These are phyloP conservation scores for Pionites leucogaster DNA, from an alignment of 2,113 vertebrate genomes.

Conservation along the genomic window DNA sequence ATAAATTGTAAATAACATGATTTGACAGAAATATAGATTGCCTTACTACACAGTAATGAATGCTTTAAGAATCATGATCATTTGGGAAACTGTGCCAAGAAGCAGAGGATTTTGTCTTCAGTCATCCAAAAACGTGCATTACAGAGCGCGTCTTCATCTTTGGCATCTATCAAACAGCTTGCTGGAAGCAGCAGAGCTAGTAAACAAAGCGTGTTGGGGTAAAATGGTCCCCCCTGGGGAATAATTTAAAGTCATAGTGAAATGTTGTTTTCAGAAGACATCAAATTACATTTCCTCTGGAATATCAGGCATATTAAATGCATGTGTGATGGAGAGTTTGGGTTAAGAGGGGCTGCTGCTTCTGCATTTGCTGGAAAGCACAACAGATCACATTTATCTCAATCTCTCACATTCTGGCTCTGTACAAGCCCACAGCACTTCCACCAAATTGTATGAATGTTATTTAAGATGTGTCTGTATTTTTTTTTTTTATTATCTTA, in stretches of 20 bases:
- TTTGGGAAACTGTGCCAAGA: constrained; percentile 28
- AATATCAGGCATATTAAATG: neutral
- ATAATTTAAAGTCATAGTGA: constrained; percentile 39
- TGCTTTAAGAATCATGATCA: constrained; percentile 35
- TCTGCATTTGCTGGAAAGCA: neutral
- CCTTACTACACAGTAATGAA: constrained; percentile 21
- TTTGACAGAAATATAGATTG: constrained; percentile 53
- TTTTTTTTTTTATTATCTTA: neutral
- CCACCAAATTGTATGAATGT: neutral
- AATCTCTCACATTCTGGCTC: neutral
- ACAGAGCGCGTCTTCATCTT: constrained; percentile 8
- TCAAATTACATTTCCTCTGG: constrained; percentile 11
- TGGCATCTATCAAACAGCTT: constrained; percentile 39
- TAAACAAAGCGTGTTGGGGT: constrained; percentile 39
- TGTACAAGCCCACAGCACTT: neutral
- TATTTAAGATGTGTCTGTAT: neutral
- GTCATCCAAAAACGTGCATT: constrained; percentile 13
- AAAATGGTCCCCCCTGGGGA: constrained; percentile 43
- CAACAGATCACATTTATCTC: neutral
- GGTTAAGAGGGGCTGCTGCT: neutral
- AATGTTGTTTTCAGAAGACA: constrained; percentile 40
- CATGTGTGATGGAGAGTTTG: neutral
- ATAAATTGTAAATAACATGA: constrained; percentile 54
- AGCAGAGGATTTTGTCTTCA: constrained; percentile 19
- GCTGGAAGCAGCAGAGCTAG: constrained; percentile 13